Conservation (phyloP, 92 coral and sea anemone species). For the Ricordea florida region DNA sequence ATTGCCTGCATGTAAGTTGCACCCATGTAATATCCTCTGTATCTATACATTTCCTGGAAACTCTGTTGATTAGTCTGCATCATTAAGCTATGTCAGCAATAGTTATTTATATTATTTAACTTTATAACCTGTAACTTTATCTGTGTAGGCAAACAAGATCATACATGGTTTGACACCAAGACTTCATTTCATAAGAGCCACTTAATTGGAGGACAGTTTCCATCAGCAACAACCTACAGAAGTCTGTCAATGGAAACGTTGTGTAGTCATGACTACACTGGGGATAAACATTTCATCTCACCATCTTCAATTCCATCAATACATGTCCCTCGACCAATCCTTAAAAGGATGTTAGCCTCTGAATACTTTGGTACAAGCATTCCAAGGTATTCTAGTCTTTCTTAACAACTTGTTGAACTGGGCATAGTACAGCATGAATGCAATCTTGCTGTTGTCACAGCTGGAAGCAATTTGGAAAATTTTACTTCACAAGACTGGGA, state of each 20-base stretch:
- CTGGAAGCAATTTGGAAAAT: too few relatives aligned
- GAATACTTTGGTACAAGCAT: conserved; percentile 94
- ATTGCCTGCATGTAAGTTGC: too few relatives aligned
- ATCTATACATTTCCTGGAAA: too few relatives aligned
- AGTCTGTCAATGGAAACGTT: conserved; percentile 20
- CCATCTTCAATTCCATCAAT: conserved; percentile 83
- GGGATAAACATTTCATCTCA: conserved; percentile 61
- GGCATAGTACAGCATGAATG: too few relatives aligned
- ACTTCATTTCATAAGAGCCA: conserved; percentile 81
- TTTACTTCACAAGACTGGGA: too few relatives aligned
- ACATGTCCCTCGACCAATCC: conserved; percentile 80
- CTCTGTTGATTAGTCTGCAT: too few relatives aligned
- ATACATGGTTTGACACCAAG: neutral
- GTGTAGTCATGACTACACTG: neutral
- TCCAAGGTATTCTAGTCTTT: conserved; percentile 87
- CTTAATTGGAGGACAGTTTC: conserved; percentile 66
- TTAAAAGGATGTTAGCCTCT: conserved; percentile 83
- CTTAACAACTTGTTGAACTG: conserved; percentile 1
- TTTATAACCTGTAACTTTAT: too few relatives aligned
- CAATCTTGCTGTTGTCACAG: too few relatives aligned
- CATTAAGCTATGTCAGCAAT: too few relatives aligned
- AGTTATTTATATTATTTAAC: too few relatives aligned
- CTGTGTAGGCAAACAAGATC: conserved; percentile 14
- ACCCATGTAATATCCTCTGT: too few relatives aligned
- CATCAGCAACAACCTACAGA: conserved; percentile 36